Conservation (phyloP, 2,888 invertebrate genomes). For the Latheticus oryzae region DNA sequence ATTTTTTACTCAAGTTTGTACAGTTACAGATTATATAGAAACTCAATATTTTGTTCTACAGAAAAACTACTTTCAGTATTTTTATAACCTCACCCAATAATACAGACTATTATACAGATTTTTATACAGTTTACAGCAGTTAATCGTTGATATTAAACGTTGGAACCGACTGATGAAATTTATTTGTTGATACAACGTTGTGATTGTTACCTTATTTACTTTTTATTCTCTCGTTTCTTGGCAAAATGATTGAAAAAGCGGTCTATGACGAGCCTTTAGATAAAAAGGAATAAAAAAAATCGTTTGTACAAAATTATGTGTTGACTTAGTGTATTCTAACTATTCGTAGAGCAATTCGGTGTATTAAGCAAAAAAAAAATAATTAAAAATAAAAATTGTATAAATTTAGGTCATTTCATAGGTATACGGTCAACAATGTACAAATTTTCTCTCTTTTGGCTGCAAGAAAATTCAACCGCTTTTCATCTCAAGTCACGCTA, state of each 20-base stretch:
- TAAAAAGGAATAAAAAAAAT: slow-evolving; percentile 44
- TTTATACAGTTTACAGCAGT: slow-evolving; percentile 47
- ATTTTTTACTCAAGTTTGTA: slow-evolving; percentile 64
- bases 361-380: slow-evolving; percentile 42
- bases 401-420: slow-evolving; percentile 59
- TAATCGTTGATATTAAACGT: slow-evolving; percentile 51
- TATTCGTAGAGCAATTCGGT: slow-evolving; percentile 49
- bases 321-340: slow-evolving; percentile 53
- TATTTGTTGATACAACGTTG: slow-evolving; percentile 43
- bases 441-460: slow-evolving; percentile 56
- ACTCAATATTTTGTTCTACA: slow-evolving; percentile 54
- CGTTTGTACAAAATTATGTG: slow-evolving; percentile 57
- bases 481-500: slow-evolving; percentile 37
- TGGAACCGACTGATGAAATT: slow-evolving; percentile 58
- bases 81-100: slow-evolving; percentile 50
- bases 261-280: slow-evolving; percentile 54
- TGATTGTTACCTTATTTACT: slow-evolving; percentile 34
- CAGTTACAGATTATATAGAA: slow-evolving; percentile 62
- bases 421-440: slow-evolving; percentile 66
- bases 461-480: slow-evolving; percentile 52
- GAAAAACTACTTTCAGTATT: slow-evolving; percentile 53
- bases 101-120: slow-evolving; percentile 44
- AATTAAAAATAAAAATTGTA: slow-evolving; percentile 56
- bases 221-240: slow-evolving; percentile 47
- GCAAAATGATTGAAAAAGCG: slow-evolving; percentile 60